Percentiles rank a stretch among this genome's conserved stretches.
phyloP scores from a whole-genome alignment of 2,113 vertebrate genomes.

The Caretta caretta region DNA sequence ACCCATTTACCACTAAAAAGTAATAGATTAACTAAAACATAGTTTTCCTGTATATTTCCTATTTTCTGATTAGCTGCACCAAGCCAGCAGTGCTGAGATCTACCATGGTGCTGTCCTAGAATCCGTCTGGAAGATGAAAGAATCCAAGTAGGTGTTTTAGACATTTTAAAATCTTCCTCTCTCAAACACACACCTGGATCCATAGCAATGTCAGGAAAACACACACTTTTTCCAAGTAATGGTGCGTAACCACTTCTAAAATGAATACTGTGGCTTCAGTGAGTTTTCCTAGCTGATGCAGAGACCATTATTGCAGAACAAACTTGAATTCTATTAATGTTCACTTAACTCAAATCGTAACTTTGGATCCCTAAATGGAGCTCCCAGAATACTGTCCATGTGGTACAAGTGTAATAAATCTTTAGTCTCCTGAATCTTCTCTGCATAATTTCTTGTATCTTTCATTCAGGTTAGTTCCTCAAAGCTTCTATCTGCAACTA shows the following conservation, averaged over 20 bases:
- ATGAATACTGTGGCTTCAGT: not conserved
- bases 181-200: not conserved
- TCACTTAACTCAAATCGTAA: not conserved
- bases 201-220: not conserved
- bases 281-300: not conserved
- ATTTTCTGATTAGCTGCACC: not conserved
- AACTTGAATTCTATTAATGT: not conserved
- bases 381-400: not conserved
- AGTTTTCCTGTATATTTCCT: no score
- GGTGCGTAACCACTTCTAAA: not conserved
- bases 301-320: not conserved
- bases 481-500: slow-evolving; percentile 34
- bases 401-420: not conserved
- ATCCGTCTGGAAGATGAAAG: not conserved
- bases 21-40: not conserved
- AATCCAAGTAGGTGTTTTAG: not conserved
- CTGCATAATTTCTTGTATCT: not conserved
- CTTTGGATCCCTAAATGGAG: not conserved
- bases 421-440: not conserved
- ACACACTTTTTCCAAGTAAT: not conserved
- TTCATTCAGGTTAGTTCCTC: not conserved
- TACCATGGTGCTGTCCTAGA: not conserved
- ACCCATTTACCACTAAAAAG: not conserved
- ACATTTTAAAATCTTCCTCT: not conserved
- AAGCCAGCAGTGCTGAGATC: not conserved